Conservation (phyloP, 2,888 invertebrate species). For the Rhamnusium bicolor region DNA sequence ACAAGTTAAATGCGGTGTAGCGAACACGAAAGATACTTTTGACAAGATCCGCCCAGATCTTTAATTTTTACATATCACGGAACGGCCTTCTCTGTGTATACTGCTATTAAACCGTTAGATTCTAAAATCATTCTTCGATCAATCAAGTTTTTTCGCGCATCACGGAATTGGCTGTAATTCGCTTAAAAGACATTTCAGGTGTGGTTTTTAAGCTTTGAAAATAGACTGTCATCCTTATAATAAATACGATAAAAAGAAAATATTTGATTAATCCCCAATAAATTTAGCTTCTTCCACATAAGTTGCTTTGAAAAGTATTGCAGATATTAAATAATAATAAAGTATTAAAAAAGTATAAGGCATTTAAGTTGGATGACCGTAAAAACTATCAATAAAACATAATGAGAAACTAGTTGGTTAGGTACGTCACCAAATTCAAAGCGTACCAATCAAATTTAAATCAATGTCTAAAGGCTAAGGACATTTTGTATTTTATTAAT, state of each 20-base stretch:
- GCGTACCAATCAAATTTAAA: too few relatives aligned
- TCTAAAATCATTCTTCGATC: constrained; percentile 49
- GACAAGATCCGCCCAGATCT: constrained; percentile 58
- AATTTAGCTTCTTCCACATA: too few relatives aligned
- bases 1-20: constrained; percentile 62
- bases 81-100: constrained; percentile 49
- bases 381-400: too few relatives aligned
- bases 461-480: too few relatives aligned
- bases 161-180: constrained; percentile 39
- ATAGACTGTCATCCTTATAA: constrained; percentile 6
- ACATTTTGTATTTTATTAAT: too few relatives aligned
- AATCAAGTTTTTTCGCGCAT: constrained; percentile 54
- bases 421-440: too few relatives aligned
- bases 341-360: too few relatives aligned
- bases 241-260: neutral
- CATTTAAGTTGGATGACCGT: too few relatives aligned
- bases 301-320: too few relatives aligned
- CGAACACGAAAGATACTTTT: constrained; percentile 58
- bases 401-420: too few relatives aligned
- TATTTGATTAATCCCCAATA: neutral
- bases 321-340: neutral
- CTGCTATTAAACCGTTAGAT: constrained; percentile 59
- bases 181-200: constrained; percentile 14
- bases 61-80: constrained; percentile 56
- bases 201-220: constrained; percentile 17